Base-by-base conservation (phyloP, 1,140 invertebrate species). In the Lucilia sericata region DNA sequence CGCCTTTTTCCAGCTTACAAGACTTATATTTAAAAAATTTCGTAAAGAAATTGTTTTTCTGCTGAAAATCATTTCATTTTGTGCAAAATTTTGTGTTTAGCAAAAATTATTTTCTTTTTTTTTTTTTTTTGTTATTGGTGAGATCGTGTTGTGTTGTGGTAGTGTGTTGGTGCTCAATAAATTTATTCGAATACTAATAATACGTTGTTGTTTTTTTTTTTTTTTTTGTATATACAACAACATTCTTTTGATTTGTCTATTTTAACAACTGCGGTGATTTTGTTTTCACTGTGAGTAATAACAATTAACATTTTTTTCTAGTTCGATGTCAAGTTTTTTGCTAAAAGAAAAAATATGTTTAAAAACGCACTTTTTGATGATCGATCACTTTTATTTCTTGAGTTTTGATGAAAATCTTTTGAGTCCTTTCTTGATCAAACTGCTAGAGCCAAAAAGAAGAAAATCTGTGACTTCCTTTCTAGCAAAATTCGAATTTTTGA, bases 1-100 rank as follows among this genome's bases (percentile, higher is more conserved):
- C 89, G 89, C 88, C 88, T 85, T 86, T 88, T 90, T 89, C 89
- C 90, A 88, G 86, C 85, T 89, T 88, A 89, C 88, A 88, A 88
- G 87, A 88, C 90, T 90, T 90, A 89, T 90, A 90, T 90, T 88
- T 89, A 86, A 89, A n/a, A 90, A 87, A 82, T 85, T 83, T 85
- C 82, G 84, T 82, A 80, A 60, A 70, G n/a, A 60, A 60, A n/a
- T 60, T 60, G 5, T 21, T 70, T 70, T 70, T 70, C 19, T 70
- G 9, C n/a, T 21, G n/a, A 21, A 70, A n/a, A 70, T 30, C 25
- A 30, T 30, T 30, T 30, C 3, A 30, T 70, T 70, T 70, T 21
- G 19, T 8, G 65, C 65, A 70, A 70, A 70, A 70, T 42, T 42
- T 42, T 42, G 42, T 42, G 55, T 60, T n/a, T 60, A 3, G 14